phyloP scores from a whole-genome alignment of 2,113 vertebrate species.

The Gasterosteus aculeatus region DNA sequence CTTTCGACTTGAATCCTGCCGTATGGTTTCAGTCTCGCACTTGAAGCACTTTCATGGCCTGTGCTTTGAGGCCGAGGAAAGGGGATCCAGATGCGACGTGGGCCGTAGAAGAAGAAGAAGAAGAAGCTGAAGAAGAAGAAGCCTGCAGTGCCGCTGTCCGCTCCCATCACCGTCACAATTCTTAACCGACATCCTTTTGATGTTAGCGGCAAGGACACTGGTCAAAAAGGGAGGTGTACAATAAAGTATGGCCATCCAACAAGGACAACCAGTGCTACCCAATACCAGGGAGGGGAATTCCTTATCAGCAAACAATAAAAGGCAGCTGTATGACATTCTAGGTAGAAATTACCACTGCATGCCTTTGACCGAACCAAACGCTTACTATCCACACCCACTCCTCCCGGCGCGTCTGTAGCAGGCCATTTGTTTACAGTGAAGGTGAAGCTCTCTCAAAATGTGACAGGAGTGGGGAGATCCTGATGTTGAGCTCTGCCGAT shows the following conservation, averaged over 20 bases:
- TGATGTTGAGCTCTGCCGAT: constrained; percentile 9
- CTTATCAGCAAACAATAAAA: constrained; percentile 52
- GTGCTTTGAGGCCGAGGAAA: constrained; percentile 40
- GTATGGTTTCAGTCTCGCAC: constrained; percentile 61
- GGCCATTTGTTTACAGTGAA: constrained; percentile 59
- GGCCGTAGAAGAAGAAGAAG: constrained; percentile 43
- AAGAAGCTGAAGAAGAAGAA: constrained; percentile 42
- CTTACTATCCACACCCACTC: constrained; percentile 32
- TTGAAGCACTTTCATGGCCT: constrained; percentile 53
- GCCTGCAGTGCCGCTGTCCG: constrained; percentile 60
- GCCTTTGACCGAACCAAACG: constrained; percentile 18
- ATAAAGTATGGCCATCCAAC: constrained; percentile 39
- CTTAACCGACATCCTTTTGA: constrained; percentile 54
- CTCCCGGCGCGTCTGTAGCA: constrained; percentile 28
- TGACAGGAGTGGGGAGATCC: constrained; percentile 24
- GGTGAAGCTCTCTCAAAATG: constrained; percentile 50
- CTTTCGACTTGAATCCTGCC: constrained; percentile 33
- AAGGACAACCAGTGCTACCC: constrained; percentile 34
- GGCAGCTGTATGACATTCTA: constrained; percentile 23
- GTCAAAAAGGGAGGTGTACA: constrained; percentile 64
- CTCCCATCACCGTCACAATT: constrained; percentile 58
- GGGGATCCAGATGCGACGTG: constrained; percentile 71
- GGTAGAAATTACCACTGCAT: constrained; percentile 27
- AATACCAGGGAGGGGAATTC: constrained; percentile 21
- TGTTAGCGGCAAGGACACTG: constrained; percentile 64